Percentiles rank a stretch among this genome's conserved stretches.
Conservation (phyloP, 2,888 invertebrate species). For the Pseudococcus jackbeardsleyi region DNA sequence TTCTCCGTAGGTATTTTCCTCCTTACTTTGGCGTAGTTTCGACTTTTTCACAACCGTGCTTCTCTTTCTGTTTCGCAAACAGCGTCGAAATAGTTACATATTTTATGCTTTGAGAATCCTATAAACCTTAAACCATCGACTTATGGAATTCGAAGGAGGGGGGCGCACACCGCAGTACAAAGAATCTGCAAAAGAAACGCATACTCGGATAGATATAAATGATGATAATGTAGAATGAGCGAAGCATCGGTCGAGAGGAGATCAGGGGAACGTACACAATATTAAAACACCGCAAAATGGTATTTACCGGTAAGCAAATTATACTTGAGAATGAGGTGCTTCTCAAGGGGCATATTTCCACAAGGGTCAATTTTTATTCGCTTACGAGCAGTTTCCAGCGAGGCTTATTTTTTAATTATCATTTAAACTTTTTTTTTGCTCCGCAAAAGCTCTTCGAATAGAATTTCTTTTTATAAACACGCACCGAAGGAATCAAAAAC, state of each 20-base stretch:
- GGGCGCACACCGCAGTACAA: too few species aligned
- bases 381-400: neutral
- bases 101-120: constrained; percentile 46
- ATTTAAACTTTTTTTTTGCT: neutral
- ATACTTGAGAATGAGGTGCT: neutral
- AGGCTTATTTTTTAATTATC: constrained; percentile 10
- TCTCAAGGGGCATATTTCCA: neutral
- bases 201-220: too few species aligned
- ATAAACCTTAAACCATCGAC: constrained; percentile 42
- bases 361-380: constrained; percentile 19
- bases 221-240: too few species aligned
- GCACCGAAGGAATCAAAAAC: too few species aligned
- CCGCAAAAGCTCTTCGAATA: neutral
- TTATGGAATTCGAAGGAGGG: neutral
- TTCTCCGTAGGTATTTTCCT: neutral
- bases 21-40: neutral
- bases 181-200: too few species aligned
- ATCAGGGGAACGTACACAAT: neutral
- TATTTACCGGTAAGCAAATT: neutral
- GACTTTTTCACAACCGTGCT: neutral
- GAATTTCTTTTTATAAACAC: neutral
- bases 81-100: constrained; percentile 35
- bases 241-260: too few species aligned
- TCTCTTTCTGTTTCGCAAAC: neutral
- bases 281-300: neutral